These are phyloP conservation scores for Euglossa dilemma DNA, from an alignment of 1,140 invertebrate species.

Conservation along the genomic window DNA sequence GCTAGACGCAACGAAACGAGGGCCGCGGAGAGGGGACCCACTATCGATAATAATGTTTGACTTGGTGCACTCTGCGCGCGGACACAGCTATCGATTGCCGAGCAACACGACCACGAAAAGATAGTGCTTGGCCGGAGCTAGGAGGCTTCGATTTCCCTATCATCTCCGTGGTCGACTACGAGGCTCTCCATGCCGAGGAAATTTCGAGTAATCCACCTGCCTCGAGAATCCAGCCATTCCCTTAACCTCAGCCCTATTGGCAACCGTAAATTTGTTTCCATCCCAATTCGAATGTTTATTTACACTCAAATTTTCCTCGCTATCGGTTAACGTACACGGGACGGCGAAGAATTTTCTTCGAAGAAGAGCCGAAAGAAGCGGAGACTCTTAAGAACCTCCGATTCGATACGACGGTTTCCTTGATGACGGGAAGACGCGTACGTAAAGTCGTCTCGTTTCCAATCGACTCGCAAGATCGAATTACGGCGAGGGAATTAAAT, in stretches of 20 bases:
- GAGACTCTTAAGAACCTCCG: no score
- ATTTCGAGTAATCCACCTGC: not conserved
- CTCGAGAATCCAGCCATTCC: not conserved
- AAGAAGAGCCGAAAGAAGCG: no score
- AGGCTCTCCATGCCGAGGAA: no score
- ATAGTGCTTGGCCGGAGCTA: not conserved
- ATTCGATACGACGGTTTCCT: no score
- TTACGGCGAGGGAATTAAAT: not conserved
- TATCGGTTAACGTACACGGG: no score
- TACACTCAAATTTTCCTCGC: no score
- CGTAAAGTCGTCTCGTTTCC: no score
- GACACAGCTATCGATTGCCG: conserved; percentile 40
- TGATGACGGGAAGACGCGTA: no score
- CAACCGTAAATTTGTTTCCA: no score
- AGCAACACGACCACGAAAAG: conserved; percentile 21
- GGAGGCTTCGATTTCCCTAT: not conserved
- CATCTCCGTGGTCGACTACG: not conserved
- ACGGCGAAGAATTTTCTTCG: no score
- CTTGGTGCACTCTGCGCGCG: conserved; percentile 35
- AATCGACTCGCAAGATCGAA: not conserved
- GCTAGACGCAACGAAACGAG: conserved; percentile 15
- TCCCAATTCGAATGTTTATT: no score
- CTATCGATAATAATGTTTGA: conserved; percentile 54
- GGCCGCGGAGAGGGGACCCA: not conserved
- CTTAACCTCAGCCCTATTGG: no score